A percentile compares a stretch with the other conserved stretches of the same genome.
Conservation (phyloP, 2,888 invertebrate genomes). For the Xestoiulus laeticollis region DNA sequence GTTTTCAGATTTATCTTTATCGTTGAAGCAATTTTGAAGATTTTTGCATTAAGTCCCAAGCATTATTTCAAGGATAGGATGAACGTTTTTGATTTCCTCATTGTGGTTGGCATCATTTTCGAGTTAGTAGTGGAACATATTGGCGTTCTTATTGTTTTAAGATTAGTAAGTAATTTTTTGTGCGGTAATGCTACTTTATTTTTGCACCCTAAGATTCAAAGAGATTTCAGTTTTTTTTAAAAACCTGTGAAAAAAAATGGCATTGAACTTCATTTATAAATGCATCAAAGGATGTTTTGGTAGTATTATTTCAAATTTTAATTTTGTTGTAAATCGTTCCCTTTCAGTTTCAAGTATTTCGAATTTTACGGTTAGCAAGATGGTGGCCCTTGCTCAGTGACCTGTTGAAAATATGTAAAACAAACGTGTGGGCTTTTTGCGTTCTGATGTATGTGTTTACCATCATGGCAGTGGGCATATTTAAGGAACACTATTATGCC, state of each 20-base stretch:
- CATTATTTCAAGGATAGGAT: conserved; percentile 2
- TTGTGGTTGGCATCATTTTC: neutral
- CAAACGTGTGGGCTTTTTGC: neutral
- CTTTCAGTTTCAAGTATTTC: neutral
- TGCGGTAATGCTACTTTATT: no score
- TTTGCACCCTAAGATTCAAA: no score
- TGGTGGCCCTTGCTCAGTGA: neutral
- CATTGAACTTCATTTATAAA: no score
- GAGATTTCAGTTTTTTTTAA: no score
- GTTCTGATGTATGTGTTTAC: neutral
- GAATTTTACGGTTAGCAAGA: neutral
- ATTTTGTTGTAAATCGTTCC: neutral
- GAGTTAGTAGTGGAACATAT: neutral
- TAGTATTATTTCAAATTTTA: no score
- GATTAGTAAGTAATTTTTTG: neutral
- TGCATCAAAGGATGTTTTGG: no score
- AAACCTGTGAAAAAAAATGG: no score
- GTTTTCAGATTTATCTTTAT: neutral
- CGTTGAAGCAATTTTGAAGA: conserved; percentile 48
- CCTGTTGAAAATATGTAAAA: neutral
- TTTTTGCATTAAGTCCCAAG: conserved; percentile 42
- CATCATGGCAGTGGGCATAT: neutral
- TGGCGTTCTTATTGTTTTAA: neutral
- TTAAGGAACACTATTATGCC: neutral
- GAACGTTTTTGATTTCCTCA: conserved; percentile 44